Evolutionary conservation across 2,113 vertebrate species (phyloP).

Genomic region (Hymenochirus boettgeri): DNA sequence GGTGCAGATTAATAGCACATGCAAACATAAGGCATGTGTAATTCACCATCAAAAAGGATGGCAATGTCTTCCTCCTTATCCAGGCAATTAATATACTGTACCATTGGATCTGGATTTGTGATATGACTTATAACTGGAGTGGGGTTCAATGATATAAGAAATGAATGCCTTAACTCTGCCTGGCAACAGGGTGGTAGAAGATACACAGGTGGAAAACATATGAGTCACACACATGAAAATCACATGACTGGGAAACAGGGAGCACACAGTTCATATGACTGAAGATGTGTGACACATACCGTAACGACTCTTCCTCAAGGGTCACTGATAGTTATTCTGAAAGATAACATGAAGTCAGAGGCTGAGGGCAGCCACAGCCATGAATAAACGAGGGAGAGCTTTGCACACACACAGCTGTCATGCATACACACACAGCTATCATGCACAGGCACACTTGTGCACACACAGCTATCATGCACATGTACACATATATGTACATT

Average conservation of each 20-base stretch:
- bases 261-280: constrained; percentile 35
- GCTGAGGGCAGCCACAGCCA: constrained; percentile 54
- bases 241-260: constrained; percentile 17
- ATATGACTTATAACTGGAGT: too few relatives aligned
- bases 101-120: too few relatives aligned
- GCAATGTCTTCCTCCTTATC: too few relatives aligned
- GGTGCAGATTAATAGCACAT: too few relatives aligned
- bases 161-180: constrained; percentile 45
- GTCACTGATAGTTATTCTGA: constrained; percentile 99
- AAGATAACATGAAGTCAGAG: constrained; percentile 89
- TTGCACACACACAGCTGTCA: background rate
- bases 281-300: constrained; percentile 67
- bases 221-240: constrained; percentile 27
- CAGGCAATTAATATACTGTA: too few relatives aligned
- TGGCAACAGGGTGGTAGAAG: constrained; percentile 44
- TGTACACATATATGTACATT: constrained; percentile 19
- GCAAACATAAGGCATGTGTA: too few relatives aligned
- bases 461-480: constrained; percentile 5
- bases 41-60: too few relatives aligned
- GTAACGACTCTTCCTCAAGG: constrained; percentile 87
- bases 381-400: background rate
- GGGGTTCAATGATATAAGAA: constrained; percentile 45
- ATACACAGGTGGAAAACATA: constrained; percentile 44
- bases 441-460: constrained; percentile 47
- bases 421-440: constrained; percentile 48